Evolutionary conservation across 2,888 invertebrate species (phyloP).

Genomic region (Chrysomela aeneicollis): DNA sequence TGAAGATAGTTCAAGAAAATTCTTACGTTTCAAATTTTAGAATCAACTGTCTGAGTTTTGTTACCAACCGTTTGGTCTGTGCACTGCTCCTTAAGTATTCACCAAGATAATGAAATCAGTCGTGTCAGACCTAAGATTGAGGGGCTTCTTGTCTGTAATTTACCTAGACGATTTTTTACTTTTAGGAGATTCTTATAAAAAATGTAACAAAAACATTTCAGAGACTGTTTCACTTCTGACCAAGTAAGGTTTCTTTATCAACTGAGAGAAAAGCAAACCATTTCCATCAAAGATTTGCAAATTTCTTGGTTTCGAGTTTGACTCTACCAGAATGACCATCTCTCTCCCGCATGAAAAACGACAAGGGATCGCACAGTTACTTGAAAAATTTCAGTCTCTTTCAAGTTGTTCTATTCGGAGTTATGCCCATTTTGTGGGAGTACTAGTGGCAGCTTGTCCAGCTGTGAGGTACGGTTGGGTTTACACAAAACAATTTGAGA

Average conservation of each 20-base stretch:
- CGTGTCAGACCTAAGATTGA: conserved; percentile 20
- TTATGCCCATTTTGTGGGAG: conserved; percentile 1
- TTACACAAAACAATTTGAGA: neutral
- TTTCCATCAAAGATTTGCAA: neutral
- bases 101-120: neutral
- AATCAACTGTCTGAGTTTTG: neutral
- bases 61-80: neutral
- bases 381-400: neutral
- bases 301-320: neutral
- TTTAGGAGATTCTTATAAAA: conserved; percentile 15
- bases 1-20: conserved; percentile 21
- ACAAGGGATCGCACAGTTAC: neutral
- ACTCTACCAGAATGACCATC: neutral
- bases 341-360: conserved; percentile 17
- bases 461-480: conserved; percentile 1
- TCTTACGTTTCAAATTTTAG: conserved; percentile 14
- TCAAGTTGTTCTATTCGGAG: neutral
- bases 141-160: conserved; percentile 31
- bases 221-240: conserved; percentile 13
- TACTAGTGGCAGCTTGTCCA: neutral
- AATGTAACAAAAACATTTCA: conserved; percentile 3
- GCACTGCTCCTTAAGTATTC: neutral
- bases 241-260: neutral
- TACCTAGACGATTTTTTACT: conserved; percentile 28
- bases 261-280: neutral